Percentiles rank a stretch among this genome's conserved stretches.
Conservation (phyloP, 2,797 vertebrate species). For the Phrynocephalus forsythii region DNA sequence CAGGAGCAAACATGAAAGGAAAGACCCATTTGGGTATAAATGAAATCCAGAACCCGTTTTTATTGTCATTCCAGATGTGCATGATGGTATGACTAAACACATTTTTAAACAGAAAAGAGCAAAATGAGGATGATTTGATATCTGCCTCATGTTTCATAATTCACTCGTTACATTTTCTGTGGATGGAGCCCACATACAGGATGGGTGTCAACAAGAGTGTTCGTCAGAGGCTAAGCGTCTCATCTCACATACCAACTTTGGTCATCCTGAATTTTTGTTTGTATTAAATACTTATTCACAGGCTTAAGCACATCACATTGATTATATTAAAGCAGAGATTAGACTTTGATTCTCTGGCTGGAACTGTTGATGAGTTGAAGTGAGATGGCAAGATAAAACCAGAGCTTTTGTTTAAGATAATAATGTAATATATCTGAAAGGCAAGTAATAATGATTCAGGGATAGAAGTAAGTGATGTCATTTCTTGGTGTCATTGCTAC, state of each 20-base stretch:
- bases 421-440: slow-evolving; percentile 70
- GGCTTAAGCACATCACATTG: slow-evolving; percentile 41
- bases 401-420: slow-evolving; percentile 63
- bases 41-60: neutral
- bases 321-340: slow-evolving; percentile 54
- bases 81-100: neutral
- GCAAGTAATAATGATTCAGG: slow-evolving; percentile 73
- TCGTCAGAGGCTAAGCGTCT: slow-evolving; percentile 57
- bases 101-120: slow-evolving; percentile 32
- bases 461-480: slow-evolving; percentile 64
- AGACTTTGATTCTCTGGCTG: slow-evolving; percentile 64
- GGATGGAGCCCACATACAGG: slow-evolving; percentile 22
- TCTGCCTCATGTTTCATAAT: slow-evolving; percentile 35
- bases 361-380: slow-evolving; percentile 65
- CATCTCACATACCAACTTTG: slow-evolving; percentile 61
- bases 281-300: slow-evolving; percentile 51
- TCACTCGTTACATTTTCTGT: slow-evolving; percentile 27
- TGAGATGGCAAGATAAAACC: slow-evolving; percentile 72
- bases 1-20: neutral
- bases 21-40: neutral
- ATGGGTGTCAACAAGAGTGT: slow-evolving; percentile 47
- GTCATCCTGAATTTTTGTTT: slow-evolving; percentile 50
- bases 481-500: slow-evolving; percentile 66
- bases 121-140: slow-evolving; percentile 9
- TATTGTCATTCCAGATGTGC: neutral